Evolutionary conservation across 2,113 vertebrate species (phyloP).

Genomic region (Nanorana parkeri): DNA sequence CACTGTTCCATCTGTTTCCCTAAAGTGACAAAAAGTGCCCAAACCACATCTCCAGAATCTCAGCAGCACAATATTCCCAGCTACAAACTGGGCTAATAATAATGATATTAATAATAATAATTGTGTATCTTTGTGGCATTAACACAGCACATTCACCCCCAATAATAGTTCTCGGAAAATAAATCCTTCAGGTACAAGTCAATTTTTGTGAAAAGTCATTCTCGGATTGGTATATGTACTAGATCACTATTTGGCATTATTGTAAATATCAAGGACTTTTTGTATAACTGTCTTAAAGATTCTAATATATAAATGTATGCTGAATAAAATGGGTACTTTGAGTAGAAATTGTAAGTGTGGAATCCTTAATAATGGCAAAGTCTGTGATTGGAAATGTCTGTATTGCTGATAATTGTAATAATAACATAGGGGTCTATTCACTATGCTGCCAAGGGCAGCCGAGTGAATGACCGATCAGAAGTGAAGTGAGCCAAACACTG

Average conservation of each 20-base stretch:
- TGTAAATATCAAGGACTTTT: conserved; percentile 30
- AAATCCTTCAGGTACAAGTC: neutral
- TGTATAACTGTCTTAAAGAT: conserved; percentile 27
- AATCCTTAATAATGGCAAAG: too few species aligned
- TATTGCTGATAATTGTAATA: too few species aligned
- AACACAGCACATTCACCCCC: too few species aligned
- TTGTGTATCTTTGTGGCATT: too few species aligned
- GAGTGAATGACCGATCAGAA: too few species aligned
- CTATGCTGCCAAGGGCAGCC: too few species aligned
- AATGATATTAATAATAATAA: neutral
- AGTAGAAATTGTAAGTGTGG: too few species aligned
- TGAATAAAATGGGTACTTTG: conserved; percentile 1
- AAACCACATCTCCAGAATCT: neutral
- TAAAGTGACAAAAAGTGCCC: neutral
- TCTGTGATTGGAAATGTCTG: too few species aligned
- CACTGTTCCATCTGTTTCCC: too few species aligned
- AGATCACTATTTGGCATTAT: conserved; percentile 29
- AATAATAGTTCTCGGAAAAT: neutral
- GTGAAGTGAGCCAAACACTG: too few species aligned
- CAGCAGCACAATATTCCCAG: neutral
- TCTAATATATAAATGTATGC: conserved; percentile 33
- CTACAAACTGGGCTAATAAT: neutral
- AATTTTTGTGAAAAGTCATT: neutral
- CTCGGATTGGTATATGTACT: neutral
- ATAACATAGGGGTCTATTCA: too few species aligned